Percentiles rank a stretch among this genome's conserved stretches.
Conservation (phyloP, 2,797 vertebrate species). For the Euphonia xanthogaster region DNA sequence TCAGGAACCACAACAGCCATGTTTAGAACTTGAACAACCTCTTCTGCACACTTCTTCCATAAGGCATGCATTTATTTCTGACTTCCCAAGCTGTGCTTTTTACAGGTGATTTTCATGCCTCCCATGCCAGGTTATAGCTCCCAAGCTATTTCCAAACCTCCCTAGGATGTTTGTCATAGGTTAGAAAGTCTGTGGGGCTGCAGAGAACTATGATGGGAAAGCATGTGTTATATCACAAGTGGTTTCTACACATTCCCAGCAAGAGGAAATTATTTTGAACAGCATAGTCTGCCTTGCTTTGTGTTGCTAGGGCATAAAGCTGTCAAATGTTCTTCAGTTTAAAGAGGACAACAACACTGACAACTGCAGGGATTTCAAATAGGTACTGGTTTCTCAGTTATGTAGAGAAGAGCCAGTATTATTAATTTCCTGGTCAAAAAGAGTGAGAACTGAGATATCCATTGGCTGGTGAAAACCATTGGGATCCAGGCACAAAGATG, state of each 20-base stretch:
- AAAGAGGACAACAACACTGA: neutral
- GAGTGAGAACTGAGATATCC: neutral
- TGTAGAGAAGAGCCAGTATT: neutral
- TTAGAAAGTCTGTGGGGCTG: neutral
- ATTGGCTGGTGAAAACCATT: neutral
- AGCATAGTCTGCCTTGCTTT: neutral
- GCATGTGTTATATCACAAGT: neutral
- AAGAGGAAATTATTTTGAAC: neutral
- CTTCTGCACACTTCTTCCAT: neutral
- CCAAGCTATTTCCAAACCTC: neutral
- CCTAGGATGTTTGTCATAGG: neutral
- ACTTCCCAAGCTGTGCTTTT: neutral
- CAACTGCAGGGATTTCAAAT: neutral
- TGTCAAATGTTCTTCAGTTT: neutral
- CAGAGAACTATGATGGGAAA: accelerated
- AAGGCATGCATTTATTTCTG: slow-evolving; percentile 30
- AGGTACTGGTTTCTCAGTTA: neutral
- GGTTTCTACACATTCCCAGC: neutral
- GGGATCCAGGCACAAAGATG: neutral
- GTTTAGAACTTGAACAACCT: neutral
- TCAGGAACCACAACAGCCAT: neutral
- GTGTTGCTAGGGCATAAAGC: neutral
- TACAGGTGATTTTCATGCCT: neutral
- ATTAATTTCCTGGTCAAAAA: neutral
- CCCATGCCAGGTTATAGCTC: neutral